Conservation (phyloP, 2,113 vertebrate species). For the Coptodon rendalli region DNA sequence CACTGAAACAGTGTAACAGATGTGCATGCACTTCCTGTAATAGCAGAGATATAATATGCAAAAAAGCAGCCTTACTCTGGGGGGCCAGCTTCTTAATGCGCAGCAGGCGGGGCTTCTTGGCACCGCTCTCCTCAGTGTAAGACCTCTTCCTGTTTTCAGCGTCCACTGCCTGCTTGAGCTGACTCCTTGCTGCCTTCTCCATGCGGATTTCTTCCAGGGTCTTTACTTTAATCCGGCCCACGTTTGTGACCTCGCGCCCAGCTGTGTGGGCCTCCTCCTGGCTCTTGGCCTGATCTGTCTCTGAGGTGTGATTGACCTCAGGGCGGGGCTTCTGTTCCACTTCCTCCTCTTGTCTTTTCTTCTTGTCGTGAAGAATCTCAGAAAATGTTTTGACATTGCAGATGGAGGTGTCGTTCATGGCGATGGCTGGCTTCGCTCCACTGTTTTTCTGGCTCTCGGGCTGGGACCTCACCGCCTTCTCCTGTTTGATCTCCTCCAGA, state of each 20-base stretch:
- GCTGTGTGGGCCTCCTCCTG: neutral
- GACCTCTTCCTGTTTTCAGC: neutral
- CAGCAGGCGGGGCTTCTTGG: slow-evolving; percentile 54
- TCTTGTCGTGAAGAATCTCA: slow-evolving; percentile 78
- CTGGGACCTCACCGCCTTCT: slow-evolving; percentile 77
- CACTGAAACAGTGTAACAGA: neutral
- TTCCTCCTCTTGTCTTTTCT: slow-evolving; percentile 67
- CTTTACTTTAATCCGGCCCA: slow-evolving; percentile 76
- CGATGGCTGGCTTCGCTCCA: slow-evolving; percentile 2
- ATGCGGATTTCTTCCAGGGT: slow-evolving; percentile 89
- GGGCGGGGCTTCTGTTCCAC: slow-evolving; percentile 23
- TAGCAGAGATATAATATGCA: neutral
- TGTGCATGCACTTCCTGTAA: neutral
- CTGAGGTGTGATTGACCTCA: neutral
- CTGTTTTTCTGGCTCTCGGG: slow-evolving; percentile 46
- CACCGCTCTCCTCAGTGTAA: neutral
- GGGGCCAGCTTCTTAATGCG: slow-evolving; percentile 56
- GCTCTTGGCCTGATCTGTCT: neutral
- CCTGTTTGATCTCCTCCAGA: slow-evolving; percentile 86
- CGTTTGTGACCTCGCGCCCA: neutral
- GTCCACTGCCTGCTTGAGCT: slow-evolving; percentile 42
- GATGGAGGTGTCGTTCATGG: slow-evolving; percentile 17
- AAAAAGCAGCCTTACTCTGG: slow-evolving; percentile 55
- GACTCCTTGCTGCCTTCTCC: slow-evolving; percentile 83
- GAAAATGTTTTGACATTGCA: slow-evolving; percentile 68